phyloP scores from a whole-genome alignment of 2,113 vertebrate species.

The Enhydra lutris region DNA sequence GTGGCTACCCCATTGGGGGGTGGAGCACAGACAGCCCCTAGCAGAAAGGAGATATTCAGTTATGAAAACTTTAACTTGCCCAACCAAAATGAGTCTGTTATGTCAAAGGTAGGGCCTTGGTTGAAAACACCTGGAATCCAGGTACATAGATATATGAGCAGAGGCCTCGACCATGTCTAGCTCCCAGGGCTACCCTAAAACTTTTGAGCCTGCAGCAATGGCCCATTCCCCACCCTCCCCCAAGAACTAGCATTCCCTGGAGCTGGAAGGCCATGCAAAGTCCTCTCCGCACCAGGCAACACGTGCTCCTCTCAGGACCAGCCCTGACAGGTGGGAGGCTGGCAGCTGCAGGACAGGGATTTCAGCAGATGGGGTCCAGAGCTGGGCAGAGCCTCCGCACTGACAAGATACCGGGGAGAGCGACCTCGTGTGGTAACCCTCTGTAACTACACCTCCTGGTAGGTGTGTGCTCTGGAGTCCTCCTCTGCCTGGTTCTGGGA shows the following conservation, averaged over 20 bases:
- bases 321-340: no score
- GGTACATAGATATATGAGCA: background rate
- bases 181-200: background rate
- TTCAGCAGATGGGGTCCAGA: background rate
- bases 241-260: background rate
- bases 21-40: background rate
- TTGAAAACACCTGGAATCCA: background rate
- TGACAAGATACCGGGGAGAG: background rate
- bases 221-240: background rate
- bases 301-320: background rate
- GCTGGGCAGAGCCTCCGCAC: no score
- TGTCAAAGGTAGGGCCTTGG: background rate
- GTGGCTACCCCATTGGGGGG: no score
- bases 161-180: background rate
- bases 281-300: background rate
- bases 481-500: background rate
- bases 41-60: background rate
- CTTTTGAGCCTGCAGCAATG: background rate
- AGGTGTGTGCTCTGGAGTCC: background rate
- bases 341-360: background rate
- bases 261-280: background rate
- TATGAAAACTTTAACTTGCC: background rate
- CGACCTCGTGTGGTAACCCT: no score
- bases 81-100: background rate
- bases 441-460: background rate